A percentile compares a stretch with the other conserved stretches of the same genome.
phyloP scores from a whole-genome alignment of 2,113 vertebrate genomes.

The Cryptomyrus ogoouensis region DNA sequence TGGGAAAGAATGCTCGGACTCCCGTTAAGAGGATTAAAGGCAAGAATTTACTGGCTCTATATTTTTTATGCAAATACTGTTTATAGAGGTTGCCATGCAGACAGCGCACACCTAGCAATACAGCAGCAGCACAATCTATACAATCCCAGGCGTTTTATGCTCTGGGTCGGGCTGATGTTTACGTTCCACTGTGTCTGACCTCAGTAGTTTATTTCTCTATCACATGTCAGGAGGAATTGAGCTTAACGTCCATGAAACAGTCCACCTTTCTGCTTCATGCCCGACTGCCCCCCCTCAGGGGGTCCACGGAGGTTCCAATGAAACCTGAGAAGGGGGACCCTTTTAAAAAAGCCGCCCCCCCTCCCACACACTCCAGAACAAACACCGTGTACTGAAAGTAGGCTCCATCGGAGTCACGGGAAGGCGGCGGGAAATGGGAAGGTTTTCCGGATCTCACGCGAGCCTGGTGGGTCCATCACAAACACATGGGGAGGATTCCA shows the following conservation, averaged over 20 bases:
- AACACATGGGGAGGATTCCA: not conserved
- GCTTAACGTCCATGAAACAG: not conserved
- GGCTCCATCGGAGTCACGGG: not conserved
- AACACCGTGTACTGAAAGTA: not conserved
- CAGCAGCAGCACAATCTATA: not conserved
- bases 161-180: not conserved
- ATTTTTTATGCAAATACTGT: not conserved
- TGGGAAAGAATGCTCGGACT: not conserved
- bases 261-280: not conserved
- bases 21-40: not conserved
- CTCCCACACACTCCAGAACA: not conserved
- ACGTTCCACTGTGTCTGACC: not conserved
- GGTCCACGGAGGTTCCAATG: not conserved
- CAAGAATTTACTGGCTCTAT: not conserved
- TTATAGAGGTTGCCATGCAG: not conserved
- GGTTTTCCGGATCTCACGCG: not conserved
- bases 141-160: not conserved
- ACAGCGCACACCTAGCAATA: not conserved
- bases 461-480: not conserved
- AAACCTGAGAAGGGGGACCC: not conserved
- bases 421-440: not conserved
- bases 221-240: not conserved
- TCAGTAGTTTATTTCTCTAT: not conserved
- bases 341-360: not conserved
- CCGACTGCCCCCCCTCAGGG: not conserved